These are phyloP conservation scores for Xiphophorus birchmanni DNA, from an alignment of 2,797 vertebrate genomes.

Conservation along the genomic window DNA sequence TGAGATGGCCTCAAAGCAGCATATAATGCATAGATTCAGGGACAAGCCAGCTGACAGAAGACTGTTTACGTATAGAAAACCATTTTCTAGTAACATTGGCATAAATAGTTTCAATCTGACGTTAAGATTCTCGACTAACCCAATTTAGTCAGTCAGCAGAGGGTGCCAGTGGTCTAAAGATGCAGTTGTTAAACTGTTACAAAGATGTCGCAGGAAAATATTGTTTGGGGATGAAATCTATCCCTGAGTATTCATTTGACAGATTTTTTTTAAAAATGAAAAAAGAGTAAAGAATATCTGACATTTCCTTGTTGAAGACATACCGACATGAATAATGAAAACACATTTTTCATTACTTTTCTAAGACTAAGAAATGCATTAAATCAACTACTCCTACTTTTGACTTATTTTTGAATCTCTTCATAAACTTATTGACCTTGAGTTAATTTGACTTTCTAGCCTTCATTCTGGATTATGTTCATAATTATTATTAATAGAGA, in stretches of 20 bases:
- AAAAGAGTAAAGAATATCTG: background rate
- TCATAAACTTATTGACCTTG: background rate
- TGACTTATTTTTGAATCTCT: background rate
- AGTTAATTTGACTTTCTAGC: background rate
- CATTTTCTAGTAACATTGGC: background rate
- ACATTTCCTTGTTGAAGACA: background rate
- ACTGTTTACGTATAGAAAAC: background rate
- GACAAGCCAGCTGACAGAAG: background rate
- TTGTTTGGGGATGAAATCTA: background rate
- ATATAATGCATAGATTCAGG: background rate
- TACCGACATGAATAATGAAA: background rate
- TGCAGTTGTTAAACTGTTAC: background rate
- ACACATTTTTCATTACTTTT: background rate
- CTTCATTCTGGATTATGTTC: background rate
- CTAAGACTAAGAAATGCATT: background rate
- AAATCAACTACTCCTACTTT: background rate
- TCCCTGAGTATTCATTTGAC: background rate
- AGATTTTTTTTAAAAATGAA: background rate
- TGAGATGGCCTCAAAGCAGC: slow-evolving; percentile 16
- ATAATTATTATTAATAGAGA: background rate
- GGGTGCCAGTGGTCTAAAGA: slow-evolving; percentile 52
- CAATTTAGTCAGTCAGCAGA: slow-evolving; percentile 47
- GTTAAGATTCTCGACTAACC: background rate
- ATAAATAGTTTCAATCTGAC: background rate
- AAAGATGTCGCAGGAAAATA: background rate